A percentile compares a stretch with the other conserved stretches of the same genome.
phyloP scores from a whole-genome alignment of 2,888 invertebrate species.

The Ephialtes manifestator region DNA sequence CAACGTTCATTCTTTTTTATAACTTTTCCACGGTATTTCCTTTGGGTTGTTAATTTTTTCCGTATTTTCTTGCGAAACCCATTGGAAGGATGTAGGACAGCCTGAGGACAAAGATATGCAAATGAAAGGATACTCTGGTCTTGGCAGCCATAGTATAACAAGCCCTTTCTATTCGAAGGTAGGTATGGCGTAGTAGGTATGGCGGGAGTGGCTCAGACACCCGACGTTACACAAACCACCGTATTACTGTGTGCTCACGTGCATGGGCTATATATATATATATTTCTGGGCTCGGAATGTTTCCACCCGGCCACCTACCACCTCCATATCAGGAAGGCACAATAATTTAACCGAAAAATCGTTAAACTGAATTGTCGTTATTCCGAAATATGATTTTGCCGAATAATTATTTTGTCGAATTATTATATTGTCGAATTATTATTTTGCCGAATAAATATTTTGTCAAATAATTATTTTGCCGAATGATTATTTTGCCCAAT shows the following conservation, averaged over 20 bases:
- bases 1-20: not conserved
- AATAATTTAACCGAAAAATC: too few species aligned
- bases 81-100: not conserved
- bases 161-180: not conserved
- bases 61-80: not conserved
- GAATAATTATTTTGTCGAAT: too few species aligned
- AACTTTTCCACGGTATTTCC: not conserved
- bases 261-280: conserved; percentile 2
- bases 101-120: conserved; percentile 41
- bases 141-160: conserved; percentile 8
- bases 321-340: conserved; percentile 13
- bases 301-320: conserved; percentile 2
- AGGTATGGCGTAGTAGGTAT: not conserved
- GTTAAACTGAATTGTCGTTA: too few species aligned
- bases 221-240: not conserved
- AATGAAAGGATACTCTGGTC: conserved; percentile 24
- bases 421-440: too few species aligned
- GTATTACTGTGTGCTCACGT: conserved; percentile 15
- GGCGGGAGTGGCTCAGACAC: conserved; percentile 14
- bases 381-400: too few species aligned
- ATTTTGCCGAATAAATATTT: too few species aligned
- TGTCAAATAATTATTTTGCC: too few species aligned
- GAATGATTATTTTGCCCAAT: too few species aligned
- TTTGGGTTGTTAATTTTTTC: not conserved
- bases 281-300: conserved; percentile 22